Percentiles rank a stretch among this genome's conserved stretches.
Conservation (phyloP, 1,140 invertebrate genomes). For the Drosophila gunungcola region DNA sequence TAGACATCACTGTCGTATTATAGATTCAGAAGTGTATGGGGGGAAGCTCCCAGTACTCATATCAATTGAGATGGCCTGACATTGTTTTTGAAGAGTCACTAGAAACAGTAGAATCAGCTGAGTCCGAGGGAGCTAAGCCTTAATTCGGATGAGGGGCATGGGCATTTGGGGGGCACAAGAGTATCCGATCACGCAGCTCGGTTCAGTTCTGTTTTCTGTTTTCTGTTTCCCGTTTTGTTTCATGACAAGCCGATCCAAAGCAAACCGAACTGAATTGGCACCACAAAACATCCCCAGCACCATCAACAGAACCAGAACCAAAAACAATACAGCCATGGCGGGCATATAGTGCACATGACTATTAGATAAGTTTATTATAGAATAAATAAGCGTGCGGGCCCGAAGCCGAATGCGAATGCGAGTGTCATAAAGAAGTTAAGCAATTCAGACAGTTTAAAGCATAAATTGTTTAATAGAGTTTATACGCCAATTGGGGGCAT, state of each 20-base stretch:
- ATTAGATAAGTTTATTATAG: conserved; percentile 78
- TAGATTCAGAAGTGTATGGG: neutral
- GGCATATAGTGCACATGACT: conserved; percentile 55
- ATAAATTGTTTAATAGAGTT: conserved; percentile 79
- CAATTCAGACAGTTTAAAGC: conserved; percentile 70
- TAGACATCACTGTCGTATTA: conserved; percentile 1
- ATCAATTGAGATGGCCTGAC: conserved; percentile 50
- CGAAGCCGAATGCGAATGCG: conserved; percentile 20
- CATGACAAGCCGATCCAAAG: conserved; percentile 28
- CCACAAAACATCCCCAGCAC: conserved; percentile 19
- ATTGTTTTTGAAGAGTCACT: conserved; percentile 34
- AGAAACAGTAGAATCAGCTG: neutral
- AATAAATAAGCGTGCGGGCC: conserved; percentile 61
- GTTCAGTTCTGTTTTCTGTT: neutral
- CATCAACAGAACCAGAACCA: neutral
- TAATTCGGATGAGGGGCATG: conserved; percentile 7
- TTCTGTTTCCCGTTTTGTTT: neutral
- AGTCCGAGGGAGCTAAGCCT: conserved; percentile 1
- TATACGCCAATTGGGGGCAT: conserved; percentile 52
- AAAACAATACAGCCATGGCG: neutral
- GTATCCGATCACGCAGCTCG: conserved; percentile 26
- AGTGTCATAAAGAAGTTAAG: conserved; percentile 72
- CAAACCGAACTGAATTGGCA: conserved; percentile 2
- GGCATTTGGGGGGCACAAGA: conserved; percentile 1
- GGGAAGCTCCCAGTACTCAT: conserved; percentile 1